These are phyloP conservation scores for Himalopsyche japonica DNA, from an alignment of 2,888 invertebrate species.

Conservation along the genomic window DNA sequence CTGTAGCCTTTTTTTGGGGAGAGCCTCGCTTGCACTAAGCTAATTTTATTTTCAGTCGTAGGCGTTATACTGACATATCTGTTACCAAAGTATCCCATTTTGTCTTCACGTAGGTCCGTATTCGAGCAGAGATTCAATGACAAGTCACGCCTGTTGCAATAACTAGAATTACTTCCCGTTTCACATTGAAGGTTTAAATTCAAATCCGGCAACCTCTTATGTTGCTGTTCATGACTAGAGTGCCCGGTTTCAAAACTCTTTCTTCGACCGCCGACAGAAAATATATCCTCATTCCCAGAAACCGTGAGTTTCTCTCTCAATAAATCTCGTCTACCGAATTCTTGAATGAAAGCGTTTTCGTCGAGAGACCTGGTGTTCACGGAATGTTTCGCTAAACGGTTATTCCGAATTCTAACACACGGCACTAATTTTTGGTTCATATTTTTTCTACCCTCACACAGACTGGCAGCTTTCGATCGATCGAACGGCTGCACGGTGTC, in stretches of 20 bases:
- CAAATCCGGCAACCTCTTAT: slow-evolving; percentile 57
- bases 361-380: slow-evolving; percentile 71
- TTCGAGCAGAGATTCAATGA: slow-evolving; percentile 34
- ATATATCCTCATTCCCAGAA: slow-evolving; percentile 43
- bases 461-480: slow-evolving; percentile 39
- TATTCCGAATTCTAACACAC: slow-evolving; percentile 64
- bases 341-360: slow-evolving; percentile 73
- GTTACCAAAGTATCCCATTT: slow-evolving; percentile 41
- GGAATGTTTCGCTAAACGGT: slow-evolving; percentile 62
- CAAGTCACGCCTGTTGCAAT: slow-evolving; percentile 6
- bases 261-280: slow-evolving; percentile 50
- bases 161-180: slow-evolving; percentile 8
- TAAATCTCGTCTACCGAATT: slow-evolving; percentile 57
- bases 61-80: slow-evolving; percentile 57
- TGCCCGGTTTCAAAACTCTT: slow-evolving; percentile 67
- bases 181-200: slow-evolving; percentile 49
- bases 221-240: slow-evolving; percentile 60
- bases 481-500: slow-evolving; percentile 45
- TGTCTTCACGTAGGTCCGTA: slow-evolving; percentile 41
- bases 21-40: slow-evolving; percentile 58
- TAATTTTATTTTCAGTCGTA: slow-evolving; percentile 65
- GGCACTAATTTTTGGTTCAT: slow-evolving; percentile 55
- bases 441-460: slow-evolving; percentile 46
- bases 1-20: slow-evolving; percentile 50
- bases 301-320: slow-evolving; percentile 42